Evolutionary conservation across 2,888 invertebrate genomes (phyloP).

Genomic region (Eupithecia vulgata): DNA sequence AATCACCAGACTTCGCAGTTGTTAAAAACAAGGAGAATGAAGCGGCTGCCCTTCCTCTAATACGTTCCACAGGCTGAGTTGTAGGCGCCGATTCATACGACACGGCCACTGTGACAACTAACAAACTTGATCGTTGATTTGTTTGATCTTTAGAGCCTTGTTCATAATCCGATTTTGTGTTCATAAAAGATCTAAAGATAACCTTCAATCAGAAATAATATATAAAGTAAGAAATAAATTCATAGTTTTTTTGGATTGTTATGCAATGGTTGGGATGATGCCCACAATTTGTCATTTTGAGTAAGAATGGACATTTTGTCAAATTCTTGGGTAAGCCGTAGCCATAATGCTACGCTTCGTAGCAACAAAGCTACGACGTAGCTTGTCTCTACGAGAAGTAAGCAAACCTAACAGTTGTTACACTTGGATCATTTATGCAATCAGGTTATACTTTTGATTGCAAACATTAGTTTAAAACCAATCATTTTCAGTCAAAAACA

Average conservation of each 20-base stretch:
- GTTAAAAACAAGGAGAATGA: neutral
- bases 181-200: neutral
- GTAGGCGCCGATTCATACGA: neutral
- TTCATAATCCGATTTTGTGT: neutral
- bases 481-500: constrained; percentile 60
- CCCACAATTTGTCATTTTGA: neutral
- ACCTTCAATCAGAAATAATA: neutral
- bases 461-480: constrained; percentile 41
- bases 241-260: neutral
- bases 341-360: constrained; percentile 6
- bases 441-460: constrained; percentile 50
- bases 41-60: neutral
- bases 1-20: neutral
- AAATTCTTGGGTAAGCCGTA: neutral
- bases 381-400: constrained; percentile 4
- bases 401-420: constrained; percentile 24
- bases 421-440: constrained; percentile 5
- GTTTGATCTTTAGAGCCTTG: neutral
- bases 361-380: constrained; percentile 23
- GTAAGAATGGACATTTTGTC: neutral
- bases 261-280: neutral
- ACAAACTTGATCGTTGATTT: too few species aligned
- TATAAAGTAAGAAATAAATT: neutral
- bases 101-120: too few species aligned
- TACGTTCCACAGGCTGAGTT: neutral